phyloP scores from a whole-genome alignment of 2,888 invertebrate species.

The Prenolepis imparis region DNA sequence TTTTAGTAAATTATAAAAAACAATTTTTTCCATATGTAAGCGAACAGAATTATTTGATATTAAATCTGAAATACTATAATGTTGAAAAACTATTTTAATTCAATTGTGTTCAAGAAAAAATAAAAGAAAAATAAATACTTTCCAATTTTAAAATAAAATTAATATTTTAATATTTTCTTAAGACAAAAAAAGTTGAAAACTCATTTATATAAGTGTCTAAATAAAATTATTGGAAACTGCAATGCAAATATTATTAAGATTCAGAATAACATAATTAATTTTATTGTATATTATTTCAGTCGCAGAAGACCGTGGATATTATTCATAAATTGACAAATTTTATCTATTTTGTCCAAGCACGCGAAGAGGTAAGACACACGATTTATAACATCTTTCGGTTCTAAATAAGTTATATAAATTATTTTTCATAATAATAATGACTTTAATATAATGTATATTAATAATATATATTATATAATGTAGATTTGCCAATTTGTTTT shows the following conservation, averaged over 20 bases:
- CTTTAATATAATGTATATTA: background rate
- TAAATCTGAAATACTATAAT: too few relatives aligned
- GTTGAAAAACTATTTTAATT: too few relatives aligned
- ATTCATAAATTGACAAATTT: slow-evolving; percentile 28
- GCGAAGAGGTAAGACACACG: background rate
- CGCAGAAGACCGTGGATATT: background rate
- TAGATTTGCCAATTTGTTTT: slow-evolving; percentile 9
- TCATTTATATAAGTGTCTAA: too few relatives aligned
- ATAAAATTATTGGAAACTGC: background rate
- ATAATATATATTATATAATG: too few relatives aligned
- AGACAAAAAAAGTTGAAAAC: too few relatives aligned
- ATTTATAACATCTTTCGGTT: background rate
- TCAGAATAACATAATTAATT: background rate
- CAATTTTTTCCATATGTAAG: background rate
- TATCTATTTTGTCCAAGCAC: background rate
- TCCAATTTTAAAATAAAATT: too few relatives aligned
- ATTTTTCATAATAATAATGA: background rate
- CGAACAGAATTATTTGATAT: background rate
- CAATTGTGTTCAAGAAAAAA: too few relatives aligned
- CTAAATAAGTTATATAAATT: background rate
- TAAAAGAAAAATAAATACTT: too few relatives aligned
- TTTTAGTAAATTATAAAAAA: background rate
- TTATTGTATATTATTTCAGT: slow-evolving; percentile 8
- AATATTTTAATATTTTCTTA: too few relatives aligned
- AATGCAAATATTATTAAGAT: background rate